Evolutionary conservation across 2,113 vertebrate species (phyloP).

Genomic region (Sebastes schlegelii): DNA sequence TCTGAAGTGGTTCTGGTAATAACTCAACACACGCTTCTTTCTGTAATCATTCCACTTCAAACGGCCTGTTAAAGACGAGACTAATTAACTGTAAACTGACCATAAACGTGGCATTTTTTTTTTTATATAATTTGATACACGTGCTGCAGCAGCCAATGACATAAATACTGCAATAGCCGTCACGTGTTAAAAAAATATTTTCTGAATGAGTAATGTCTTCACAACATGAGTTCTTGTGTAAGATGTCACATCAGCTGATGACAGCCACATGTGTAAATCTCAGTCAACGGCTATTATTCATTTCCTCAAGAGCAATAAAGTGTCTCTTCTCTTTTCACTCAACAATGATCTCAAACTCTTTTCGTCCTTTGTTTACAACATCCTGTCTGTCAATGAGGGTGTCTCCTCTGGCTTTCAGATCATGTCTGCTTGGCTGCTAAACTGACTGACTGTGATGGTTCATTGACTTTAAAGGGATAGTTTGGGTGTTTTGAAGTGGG

Average conservation of each 20-base stretch:
- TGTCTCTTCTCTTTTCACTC: neutral
- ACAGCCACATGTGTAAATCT: slow-evolving; percentile 12
- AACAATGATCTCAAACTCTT: slow-evolving; percentile 11
- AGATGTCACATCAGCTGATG: neutral
- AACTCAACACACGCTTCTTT: neutral
- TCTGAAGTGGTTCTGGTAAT: neutral
- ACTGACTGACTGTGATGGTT: neutral
- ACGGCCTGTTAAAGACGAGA: neutral
- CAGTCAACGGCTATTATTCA: neutral
- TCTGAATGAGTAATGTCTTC: neutral
- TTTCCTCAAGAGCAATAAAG: slow-evolving; percentile 17
- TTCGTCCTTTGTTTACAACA: slow-evolving; percentile 24
- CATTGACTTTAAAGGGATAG: neutral
- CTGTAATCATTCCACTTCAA: slow-evolving; percentile 11
- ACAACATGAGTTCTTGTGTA: neutral
- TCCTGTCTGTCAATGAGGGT: slow-evolving; percentile 21
- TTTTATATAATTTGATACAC: neutral
- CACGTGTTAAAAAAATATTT: neutral
- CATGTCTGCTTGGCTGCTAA: slow-evolving; percentile 11
- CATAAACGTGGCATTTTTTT: neutral
- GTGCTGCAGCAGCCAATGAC: slow-evolving; percentile 23
- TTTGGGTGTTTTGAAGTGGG: too few species aligned
- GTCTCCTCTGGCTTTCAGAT: slow-evolving; percentile 4
- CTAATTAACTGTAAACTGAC: neutral
- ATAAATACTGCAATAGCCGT: neutral